Evolutionary conservation across 2,797 vertebrate genomes (phyloP).

Genomic region (Anisognathus igniventris): DNA sequence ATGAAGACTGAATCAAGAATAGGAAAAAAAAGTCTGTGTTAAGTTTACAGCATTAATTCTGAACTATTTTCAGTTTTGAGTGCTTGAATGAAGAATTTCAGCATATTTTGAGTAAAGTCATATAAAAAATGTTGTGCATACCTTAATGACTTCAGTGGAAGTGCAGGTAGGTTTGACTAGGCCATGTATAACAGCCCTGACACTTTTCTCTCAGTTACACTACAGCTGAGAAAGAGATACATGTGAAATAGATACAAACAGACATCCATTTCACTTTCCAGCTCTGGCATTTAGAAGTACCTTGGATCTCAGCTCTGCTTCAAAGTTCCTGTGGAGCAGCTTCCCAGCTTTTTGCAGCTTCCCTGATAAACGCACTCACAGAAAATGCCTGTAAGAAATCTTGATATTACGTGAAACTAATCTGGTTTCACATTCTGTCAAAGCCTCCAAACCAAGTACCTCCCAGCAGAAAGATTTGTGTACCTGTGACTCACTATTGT

Average conservation of each 20-base stretch:
- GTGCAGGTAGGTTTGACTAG: not conserved
- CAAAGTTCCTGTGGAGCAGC: not conserved
- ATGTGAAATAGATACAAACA: not conserved
- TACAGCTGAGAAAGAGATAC: not conserved
- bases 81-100: not conserved
- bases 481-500: not conserved
- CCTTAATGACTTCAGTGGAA: not conserved
- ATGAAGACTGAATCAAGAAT: not conserved
- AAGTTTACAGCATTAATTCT: not conserved
- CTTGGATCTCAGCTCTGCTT: not conserved
- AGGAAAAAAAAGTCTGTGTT: accelerated
- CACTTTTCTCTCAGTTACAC: not conserved
- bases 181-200: accelerated
- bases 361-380: not conserved
- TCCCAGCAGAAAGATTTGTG: not conserved
- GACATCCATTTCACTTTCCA: not conserved
- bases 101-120: not conserved
- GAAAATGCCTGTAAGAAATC: not conserved
- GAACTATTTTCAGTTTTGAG: not conserved
- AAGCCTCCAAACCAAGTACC: not conserved
- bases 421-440: not conserved
- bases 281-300: not conserved
- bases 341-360: not conserved
- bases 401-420: not conserved
- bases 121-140: not conserved